Evolutionary conservation across 2,888 invertebrate species (phyloP).

Genomic region (Caradrina kadenii): DNA sequence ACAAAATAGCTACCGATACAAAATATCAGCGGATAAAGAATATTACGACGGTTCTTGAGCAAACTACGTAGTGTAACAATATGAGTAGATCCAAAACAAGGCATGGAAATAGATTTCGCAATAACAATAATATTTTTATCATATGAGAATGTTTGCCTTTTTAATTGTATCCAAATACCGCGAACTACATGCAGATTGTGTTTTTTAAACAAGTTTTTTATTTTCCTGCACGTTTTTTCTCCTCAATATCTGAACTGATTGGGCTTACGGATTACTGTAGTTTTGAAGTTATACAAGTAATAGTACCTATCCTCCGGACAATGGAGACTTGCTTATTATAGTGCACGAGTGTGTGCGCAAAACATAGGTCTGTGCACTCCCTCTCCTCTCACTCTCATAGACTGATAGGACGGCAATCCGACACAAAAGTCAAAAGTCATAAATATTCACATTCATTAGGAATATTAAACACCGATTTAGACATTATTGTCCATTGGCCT

Average conservation of each 20-base stretch:
- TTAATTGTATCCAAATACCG: slow-evolving; percentile 23
- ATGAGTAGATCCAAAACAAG: slow-evolving; percentile 30
- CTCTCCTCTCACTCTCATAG: no score
- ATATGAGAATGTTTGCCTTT: slow-evolving; percentile 15
- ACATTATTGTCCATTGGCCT: slow-evolving; percentile 22
- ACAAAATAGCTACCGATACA: neutral
- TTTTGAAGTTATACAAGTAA: neutral
- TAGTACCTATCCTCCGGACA: no score
- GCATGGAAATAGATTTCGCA: slow-evolving; percentile 39
- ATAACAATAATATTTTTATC: slow-evolving; percentile 55
- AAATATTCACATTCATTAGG: slow-evolving; percentile 26
- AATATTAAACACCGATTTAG: slow-evolving; percentile 26
- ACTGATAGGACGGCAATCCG: no score
- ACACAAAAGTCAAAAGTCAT: no score
- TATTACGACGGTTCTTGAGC: slow-evolving; percentile 4
- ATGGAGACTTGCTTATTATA: no score
- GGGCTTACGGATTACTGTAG: neutral
- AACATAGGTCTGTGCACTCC: no score
- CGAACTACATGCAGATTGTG: slow-evolving; percentile 11
- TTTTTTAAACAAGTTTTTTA: slow-evolving; percentile 7
- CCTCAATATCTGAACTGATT: slow-evolving; percentile 8
- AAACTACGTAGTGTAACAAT: slow-evolving; percentile 39
- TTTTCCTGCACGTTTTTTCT: neutral
- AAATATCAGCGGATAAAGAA: slow-evolving; percentile 21
- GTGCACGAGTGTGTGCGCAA: no score